Evolutionary conservation across 2,113 vertebrate genomes (phyloP).

Genomic region (Peromyscus polionotus): DNA sequence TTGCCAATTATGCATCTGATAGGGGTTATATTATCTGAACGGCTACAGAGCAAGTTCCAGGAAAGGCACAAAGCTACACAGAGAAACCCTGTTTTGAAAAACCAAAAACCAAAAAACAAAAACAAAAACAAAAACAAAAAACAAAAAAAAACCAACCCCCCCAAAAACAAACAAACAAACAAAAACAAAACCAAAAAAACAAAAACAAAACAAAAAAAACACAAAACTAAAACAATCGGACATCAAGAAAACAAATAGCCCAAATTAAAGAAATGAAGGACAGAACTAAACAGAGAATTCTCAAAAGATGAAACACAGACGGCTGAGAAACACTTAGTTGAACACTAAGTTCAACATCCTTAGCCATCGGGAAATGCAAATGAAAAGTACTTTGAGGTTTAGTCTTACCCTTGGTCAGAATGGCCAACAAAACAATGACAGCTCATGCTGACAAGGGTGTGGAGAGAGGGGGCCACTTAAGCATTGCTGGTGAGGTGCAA

Average conservation of each 20-base stretch:
- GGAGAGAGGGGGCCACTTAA: neutral
- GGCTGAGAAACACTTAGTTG: neutral
- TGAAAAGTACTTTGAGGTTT: neutral
- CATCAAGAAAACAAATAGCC: neutral
- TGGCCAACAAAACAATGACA: neutral
- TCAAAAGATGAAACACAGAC: neutral
- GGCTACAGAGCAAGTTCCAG: too few species aligned
- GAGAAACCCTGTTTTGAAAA: neutral
- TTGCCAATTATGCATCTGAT: neutral
- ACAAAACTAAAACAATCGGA: too few species aligned
- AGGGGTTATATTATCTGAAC: neutral
- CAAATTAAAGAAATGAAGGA: neutral
- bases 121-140: neutral
- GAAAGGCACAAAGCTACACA: too few species aligned
- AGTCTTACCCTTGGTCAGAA: neutral
- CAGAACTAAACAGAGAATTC: neutral
- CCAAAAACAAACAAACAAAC: neutral
- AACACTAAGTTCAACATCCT: neutral
- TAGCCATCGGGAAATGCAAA: neutral
- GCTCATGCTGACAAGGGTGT: neutral
- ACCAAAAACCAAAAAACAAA: neutral
- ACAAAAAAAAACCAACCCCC: too few species aligned
- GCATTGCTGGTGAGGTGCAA: neutral
- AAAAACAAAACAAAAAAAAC: neutral
- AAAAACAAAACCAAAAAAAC: neutral